Percentiles rank a stretch among this genome's conserved stretches.
Evolutionary conservation across 1,140 invertebrate species (phyloP).

Genomic region (Meloidogyne chitwoodi): DNA sequence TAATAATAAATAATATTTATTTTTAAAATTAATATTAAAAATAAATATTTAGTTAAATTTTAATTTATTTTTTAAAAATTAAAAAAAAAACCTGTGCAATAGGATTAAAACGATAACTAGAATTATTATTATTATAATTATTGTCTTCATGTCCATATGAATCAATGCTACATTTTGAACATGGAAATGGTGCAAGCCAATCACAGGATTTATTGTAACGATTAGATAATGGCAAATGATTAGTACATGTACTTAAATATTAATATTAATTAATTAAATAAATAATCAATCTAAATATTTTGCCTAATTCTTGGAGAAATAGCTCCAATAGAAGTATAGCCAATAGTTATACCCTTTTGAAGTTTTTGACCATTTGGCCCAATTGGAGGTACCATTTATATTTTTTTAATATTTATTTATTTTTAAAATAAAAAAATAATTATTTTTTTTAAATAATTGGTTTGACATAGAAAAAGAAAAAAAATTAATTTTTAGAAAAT

Average conservation of each 20-base stretch:
- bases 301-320: conserved; percentile 1
- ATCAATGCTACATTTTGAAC: neutral
- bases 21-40: too few relatives aligned
- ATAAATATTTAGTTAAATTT: too few relatives aligned
- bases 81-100: conserved; percentile 1
- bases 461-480: too few relatives aligned
- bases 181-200: conserved; percentile 9
- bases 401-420: neutral
- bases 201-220: conserved; percentile 19
- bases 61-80: neutral
- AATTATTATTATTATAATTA: neutral
- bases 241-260: neutral
- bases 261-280: neutral
- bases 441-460: neutral
- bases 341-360: conserved; percentile 12
- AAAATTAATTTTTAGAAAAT: too few relatives aligned
- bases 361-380: conserved; percentile 11
- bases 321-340: neutral
- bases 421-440: neutral
- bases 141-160: neutral
- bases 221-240: neutral
- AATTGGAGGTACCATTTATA: conserved; percentile 5
- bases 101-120: neutral
- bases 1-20: too few relatives aligned
- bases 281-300: neutral